Conservation (phyloP, 1,140 invertebrate species). For the Bombus sibiricus region DNA sequence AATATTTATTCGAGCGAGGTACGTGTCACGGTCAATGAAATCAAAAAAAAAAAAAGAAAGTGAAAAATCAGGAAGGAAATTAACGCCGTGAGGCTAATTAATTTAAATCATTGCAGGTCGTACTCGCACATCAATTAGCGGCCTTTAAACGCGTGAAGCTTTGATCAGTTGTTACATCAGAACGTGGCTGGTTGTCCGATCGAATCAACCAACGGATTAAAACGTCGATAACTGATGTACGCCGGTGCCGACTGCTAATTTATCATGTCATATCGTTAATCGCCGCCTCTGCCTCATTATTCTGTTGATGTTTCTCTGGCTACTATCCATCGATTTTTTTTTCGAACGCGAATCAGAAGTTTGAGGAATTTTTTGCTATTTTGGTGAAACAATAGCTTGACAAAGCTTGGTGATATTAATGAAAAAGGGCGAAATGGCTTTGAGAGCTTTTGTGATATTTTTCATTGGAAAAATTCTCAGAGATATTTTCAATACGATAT, state of each 20-base stretch:
- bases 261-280: conserved; percentile 19
- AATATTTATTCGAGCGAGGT: neutral
- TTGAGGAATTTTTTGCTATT: neutral
- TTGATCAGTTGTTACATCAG: conserved; percentile 31
- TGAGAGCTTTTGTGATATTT: too few species aligned
- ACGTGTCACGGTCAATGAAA: neutral
- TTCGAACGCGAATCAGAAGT: too few species aligned
- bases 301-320: neutral
- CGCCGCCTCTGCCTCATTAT: neutral
- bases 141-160: conserved; percentile 20
- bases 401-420: too few species aligned
- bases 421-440: too few species aligned
- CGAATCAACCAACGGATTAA: conserved; percentile 34
- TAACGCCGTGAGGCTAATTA: neutral
- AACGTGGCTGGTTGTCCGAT: neutral
- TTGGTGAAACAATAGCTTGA: too few species aligned
- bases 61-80: neutral
- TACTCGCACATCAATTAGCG: conserved; percentile 21
- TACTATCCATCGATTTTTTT: neutral
- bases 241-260: neutral
- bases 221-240: conserved; percentile 12
- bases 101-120: neutral
- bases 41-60: neutral
- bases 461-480: too few species aligned
- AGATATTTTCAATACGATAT: too few species aligned